Base-by-base conservation (phyloP, 2,888 invertebrate species). In the Tridacna gigas region DNA sequence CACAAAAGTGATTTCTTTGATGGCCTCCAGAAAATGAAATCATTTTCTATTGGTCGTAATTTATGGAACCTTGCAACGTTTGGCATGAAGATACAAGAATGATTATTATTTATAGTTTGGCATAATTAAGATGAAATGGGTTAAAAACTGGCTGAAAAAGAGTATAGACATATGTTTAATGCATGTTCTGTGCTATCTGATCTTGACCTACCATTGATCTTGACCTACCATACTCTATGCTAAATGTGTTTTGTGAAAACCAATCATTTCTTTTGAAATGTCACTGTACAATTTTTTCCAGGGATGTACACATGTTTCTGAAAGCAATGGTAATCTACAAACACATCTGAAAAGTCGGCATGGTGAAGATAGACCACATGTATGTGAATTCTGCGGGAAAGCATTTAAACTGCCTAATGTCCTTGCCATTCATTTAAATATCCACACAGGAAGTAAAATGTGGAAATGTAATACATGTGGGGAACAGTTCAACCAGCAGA, bases 331-430 rank as follows among this genome's bases (percentile, higher is more conserved):
- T 73, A 88, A 84, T 61, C 61, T 86, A 48, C 61, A 77, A 18
- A 84, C 82, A 26, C 88, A 88, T 76, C 77, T 79, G 73, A 82
- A 79, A 71, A 88, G 86, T 77, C 84, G 86, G n/a, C 88, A 88
- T 77, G 78, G 73, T 37, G 63, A 74, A 4, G 85, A 82, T 18
- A 77, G 88, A 9, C 88, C 88, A 0, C 88, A 88, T 61, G 77
- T 83, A 26, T 88, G 88, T 82, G 88, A 88, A 78, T 88, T 88
- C 75, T 88, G 88, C 67, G 88, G 88, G n/a, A 88, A 88, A 69
- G 79, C 78, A 4, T 88, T 88, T 73, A 88, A 88, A 63, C 71
- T 88, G 47, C 82, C 83, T 0, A 86, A 80, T 47, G 80, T 86
- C 48, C 77, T 88, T 25, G 83, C 85, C 13, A 86, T 82, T 2